A percentile compares a stretch with the other conserved stretches of the same genome.
Evolutionary conservation across 2,888 invertebrate species (phyloP).

Genomic region (Thysanoteuthis rhombus): DNA sequence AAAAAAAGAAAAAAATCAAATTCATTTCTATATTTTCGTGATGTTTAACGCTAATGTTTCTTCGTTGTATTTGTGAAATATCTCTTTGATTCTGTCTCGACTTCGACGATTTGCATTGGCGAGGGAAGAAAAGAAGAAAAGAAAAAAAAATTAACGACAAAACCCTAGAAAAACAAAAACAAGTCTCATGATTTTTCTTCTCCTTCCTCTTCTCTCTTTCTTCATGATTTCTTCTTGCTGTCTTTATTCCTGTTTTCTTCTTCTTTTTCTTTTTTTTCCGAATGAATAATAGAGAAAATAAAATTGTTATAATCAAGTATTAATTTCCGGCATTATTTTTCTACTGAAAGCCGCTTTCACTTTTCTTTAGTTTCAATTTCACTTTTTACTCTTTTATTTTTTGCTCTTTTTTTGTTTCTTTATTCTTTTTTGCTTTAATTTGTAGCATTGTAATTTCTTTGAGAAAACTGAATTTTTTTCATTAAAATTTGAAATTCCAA

Average conservation of each 20-base stretch:
- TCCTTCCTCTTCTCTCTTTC: neutral
- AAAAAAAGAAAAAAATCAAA: too few relatives aligned
- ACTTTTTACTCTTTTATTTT: neutral
- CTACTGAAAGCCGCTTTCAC: neutral
- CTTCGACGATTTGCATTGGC: neutral
- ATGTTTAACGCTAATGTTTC: neutral
- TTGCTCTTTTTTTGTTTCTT: neutral
- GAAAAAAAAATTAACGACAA: neutral
- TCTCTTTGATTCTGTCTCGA: neutral
- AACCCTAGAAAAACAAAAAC: neutral
- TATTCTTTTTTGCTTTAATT: neutral
- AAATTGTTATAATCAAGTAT: slow-evolving; percentile 12
- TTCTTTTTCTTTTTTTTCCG: neutral
- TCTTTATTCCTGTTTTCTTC: neutral
- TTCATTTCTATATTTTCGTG: neutral
- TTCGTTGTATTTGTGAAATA: neutral
- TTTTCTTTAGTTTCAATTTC: neutral
- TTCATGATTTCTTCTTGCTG: neutral
- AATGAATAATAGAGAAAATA: neutral
- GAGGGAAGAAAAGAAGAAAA: neutral
- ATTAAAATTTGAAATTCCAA: neutral
- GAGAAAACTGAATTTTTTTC: neutral
- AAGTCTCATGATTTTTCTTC: neutral
- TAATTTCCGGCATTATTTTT: neutral
- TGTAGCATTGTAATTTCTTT: neutral